Base-by-base conservation (phyloP, 2,888 invertebrate species). In the Toxonevra muliebris region DNA sequence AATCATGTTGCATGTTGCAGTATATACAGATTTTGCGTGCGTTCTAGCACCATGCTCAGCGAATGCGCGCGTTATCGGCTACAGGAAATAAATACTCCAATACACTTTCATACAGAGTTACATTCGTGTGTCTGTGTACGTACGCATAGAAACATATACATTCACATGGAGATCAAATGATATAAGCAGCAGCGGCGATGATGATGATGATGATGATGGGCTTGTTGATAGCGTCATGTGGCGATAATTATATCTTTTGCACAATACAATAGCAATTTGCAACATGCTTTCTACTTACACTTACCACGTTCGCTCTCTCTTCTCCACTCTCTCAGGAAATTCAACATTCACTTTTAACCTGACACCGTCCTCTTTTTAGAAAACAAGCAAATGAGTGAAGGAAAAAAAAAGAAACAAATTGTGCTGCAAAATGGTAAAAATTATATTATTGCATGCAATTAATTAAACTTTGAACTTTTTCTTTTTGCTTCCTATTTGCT, bases 401-500 rank as follows among this genome's bases (percentile, higher is more conserved):
- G 30, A 30, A 30, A 30, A 30, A 7, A 30, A 7, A 4, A 30
- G 7, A 30, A 4, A 30, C n/a, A 30, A n/a, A 15, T 48, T 13
- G 15, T 15, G 48, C 61, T 19, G 15, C 40, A 52, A 58, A 58
- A 52, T 58, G 50, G 17, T 52, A 50, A 57, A 65, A 58, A 65
- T 58, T 42, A 45, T 52, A 48, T 58, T 50, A 58, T 65, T 58
- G 42, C 65, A 65, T 65, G 65, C 65, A 65, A 65, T 65, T 65
- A 65, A 65, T 65, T 65, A 42, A 65, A 52, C 65, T 65, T 65
- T 65, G 52, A 65, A 65, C 65, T 58, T 50, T 30, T 30, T 30
- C 30, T 7, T 30, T 30, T 30, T 30, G n/a, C n/a, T n/a, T n/a
- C n/a, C 30, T 30, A 7, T 30, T 30, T 30, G 2, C 30, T 4